Evolutionary conservation across 1,140 invertebrate genomes (phyloP), one percentile per base, ranked within the genome.

Genomic region (Diplogasteroides magnus): DNA sequence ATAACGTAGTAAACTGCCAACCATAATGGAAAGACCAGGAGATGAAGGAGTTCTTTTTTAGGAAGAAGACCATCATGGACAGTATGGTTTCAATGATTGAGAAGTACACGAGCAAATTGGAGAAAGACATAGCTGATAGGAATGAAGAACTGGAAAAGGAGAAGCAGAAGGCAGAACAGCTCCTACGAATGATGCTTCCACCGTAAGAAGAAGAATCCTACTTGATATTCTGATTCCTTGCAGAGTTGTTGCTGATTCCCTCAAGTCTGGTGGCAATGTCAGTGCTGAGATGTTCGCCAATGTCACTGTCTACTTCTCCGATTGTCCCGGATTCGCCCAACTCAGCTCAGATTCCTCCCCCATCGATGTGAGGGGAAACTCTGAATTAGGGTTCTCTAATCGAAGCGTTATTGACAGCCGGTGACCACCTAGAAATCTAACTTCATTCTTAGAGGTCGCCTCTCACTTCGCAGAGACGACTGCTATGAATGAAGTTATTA

Each of bases 141-240:
- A 96, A 92, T 0, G 90, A 93, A 83, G 91, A 93, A 83, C 83
- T 96, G 37, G 89, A 91, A 68, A 92, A 95, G 82, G 93, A 97
- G 84, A 96, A 96, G 83, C 93, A 93, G 84, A 95, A 95, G 86
- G 94, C 93, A 72, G 90, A 91, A 78, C 89, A 89, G 15, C 82
- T 97, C 27, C 84, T 97, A 0, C 69, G 90, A 89, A 78, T 92
- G 84, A 94, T 97, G 92, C 83, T 97, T 61, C 94, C 94, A 0
- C 89, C 90, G 72, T 75, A 79, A n/a, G 25, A 86, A 94, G 92
- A 72, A 90, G 91, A 78, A 88, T 89, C 14, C 82, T 97, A 28
- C 83, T 97, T 0, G 70, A 90, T 89, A 78, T 92, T 84, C 94
- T 97, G 92, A 82, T 97, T 60, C 94, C 94, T 61, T 71, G 71